These are phyloP conservation scores for Castor canadensis DNA, from an alignment of 2,113 vertebrate genomes.

Conservation along the genomic window DNA sequence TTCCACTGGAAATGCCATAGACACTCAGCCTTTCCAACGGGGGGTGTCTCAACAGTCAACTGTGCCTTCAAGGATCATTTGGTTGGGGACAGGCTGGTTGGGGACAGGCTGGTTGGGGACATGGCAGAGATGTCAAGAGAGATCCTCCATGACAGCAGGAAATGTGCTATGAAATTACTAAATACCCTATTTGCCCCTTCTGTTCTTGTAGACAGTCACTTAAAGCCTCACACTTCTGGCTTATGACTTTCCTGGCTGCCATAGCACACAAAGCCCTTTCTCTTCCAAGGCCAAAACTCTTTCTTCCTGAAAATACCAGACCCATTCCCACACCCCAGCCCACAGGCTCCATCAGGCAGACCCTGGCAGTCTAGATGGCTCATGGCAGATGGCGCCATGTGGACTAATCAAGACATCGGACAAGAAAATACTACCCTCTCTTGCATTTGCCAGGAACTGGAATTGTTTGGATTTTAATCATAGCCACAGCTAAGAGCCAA, in stretches of 20 bases:
- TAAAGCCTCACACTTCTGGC: not conserved
- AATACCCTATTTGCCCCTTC: not conserved
- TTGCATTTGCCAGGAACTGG: constrained; percentile 69
- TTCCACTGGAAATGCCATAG: not conserved
- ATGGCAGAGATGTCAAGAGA: not conserved
- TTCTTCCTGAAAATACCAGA: not conserved
- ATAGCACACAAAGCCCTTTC: not conserved
- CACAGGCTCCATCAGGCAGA: constrained; percentile 64
- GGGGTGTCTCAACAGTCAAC: not conserved
- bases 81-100: not conserved
- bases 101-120: not conserved
- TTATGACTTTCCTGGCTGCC: not conserved
- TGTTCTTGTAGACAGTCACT: not conserved
- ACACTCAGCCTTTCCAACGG: not conserved
- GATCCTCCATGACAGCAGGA: not conserved
- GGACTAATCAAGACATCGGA: constrained; percentile 81
- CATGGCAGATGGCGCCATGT: constrained; percentile 75
- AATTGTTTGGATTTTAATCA: constrained; percentile 76
- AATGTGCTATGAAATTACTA: not conserved
- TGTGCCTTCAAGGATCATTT: not conserved
- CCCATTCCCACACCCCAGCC: not conserved
- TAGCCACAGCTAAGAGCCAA: constrained; percentile 77
- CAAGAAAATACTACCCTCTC: constrained; percentile 78
- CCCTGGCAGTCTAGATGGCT: constrained; percentile 72
- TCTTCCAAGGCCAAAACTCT: not conserved